These are phyloP conservation scores for Bombycilla garrulus DNA, from an alignment of 2,113 vertebrate species.

Conservation along the genomic window DNA sequence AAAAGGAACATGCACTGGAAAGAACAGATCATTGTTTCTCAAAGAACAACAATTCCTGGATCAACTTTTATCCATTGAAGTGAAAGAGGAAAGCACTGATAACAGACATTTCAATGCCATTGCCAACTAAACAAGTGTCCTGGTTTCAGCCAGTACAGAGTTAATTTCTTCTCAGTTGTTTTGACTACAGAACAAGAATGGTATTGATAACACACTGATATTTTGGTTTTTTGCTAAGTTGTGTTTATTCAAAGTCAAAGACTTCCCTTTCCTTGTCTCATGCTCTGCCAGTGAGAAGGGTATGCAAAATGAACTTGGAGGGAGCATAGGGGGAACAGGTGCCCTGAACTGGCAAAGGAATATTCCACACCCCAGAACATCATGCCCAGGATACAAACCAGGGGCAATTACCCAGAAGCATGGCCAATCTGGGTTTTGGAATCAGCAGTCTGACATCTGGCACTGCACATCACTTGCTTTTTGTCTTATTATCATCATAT, in stretches of 20 bases:
- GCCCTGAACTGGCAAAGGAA: neutral
- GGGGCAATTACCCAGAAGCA: neutral
- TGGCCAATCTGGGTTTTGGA: neutral
- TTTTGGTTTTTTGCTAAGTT: neutral
- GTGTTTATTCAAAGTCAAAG: neutral
- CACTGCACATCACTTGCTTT: neutral
- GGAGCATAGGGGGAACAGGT: neutral
- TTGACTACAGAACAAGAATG: neutral
- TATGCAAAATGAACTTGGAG: neutral
- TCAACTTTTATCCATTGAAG: neutral
- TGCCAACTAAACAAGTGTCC: neutral
- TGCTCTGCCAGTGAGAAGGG: neutral
- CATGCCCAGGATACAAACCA: neutral
- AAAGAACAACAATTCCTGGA: neutral
- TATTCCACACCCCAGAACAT: neutral
- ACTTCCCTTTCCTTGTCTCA: neutral
- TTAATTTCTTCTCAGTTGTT: neutral
- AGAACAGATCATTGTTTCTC: neutral
- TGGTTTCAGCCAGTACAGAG: neutral
- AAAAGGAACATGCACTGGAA: neutral
- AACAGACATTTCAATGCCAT: neutral
- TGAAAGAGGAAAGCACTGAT: neutral
- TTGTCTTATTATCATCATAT: neutral
- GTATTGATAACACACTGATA: neutral
- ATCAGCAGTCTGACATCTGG: neutral